Base-by-base conservation (phyloP, 2,113 vertebrate genomes). In the Dinomys branickii region DNA sequence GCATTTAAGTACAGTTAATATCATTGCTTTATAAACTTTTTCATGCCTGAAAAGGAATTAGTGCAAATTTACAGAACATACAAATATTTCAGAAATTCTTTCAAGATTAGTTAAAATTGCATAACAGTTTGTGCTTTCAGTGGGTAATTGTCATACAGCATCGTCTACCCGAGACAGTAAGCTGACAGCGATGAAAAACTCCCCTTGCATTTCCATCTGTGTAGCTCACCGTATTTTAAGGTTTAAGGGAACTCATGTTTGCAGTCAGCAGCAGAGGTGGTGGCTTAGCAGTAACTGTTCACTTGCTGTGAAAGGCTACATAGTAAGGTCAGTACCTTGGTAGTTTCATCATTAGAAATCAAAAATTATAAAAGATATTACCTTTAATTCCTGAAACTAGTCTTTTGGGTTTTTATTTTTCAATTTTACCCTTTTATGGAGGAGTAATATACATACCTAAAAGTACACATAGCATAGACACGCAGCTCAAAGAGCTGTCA, bases 21-120 rank as follows among this genome's bases (percentile, higher is more conserved):
- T 41, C 73, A 75, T 85, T 93, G 33, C 56, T 95, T 80, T 80
- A 30, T 52, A 91, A 54, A 86, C 8, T 4, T 91, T 38, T 67
- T 87, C 80, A 54, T 59, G 22, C 35, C 90, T 20, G 80, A 89
- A 94, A 80, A n/a, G 65, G 65, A 78, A 17, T 88, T 50, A 67
- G 44, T 73, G 50, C 35, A 24, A 22, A 63, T 97, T 89, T 91
- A 75, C 0, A 85, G 19, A 85, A 65, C 28, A 10, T 65, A 13
- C n/a, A 93, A 58, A 65, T 50, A 69, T 82, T 90, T 97, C 87
- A 91, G 41, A 96, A 85, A 88, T 71, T 3, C 63, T 90, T 86
- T 91, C 35, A 94, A 58, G 81, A 65, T 85, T 77, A 91, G 81
- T 93, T 91, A 89, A 96, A 94, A 47, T 69, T 44, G 63, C 20